Evolutionary conservation across 2,888 invertebrate species (phyloP), one percentile per base, ranked within the genome.

Genomic region (Lepeophtheirus nordmannii): DNA sequence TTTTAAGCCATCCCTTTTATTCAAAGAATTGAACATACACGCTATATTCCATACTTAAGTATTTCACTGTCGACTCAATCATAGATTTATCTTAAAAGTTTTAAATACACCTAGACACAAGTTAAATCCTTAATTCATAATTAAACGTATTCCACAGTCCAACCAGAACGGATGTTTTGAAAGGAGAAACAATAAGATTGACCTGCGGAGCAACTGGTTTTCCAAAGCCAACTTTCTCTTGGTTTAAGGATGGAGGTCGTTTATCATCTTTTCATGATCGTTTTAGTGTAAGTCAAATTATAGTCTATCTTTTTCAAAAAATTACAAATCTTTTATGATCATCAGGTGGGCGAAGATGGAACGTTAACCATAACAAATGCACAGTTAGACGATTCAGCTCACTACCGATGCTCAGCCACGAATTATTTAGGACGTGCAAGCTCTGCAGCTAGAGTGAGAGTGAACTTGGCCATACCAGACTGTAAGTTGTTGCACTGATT

Each of bases 161-260:
- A 39, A 41, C 40, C 10, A 20, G 40, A 38, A 40, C 62, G 14
- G 62, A 74, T 37, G 75, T 76, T 1, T 71, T 73, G 1, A 71
- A 73, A 60, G 81, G 82, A 57, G 78, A 80, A 58, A 73, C 76
- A 1, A 78, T 83, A 0, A 77, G 75, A 12, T 78, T 88, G 63
- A 78, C 81, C 68, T 87, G 88, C 72, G 74, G 76, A 37, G 83
- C 82, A 8, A 76, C 75, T 22, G 89, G 88, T 8, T 77, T 78
- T 68, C 88, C 89, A 0, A 76, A 76, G 68, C 87, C 89, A 5
- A 79, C 81, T 66, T 81, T 88, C 67, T 77, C 79, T 62, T 91
- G 90, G 90, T 82, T 81, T 68, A 82, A 81, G 71, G 84, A 87
- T 72, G 82, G 82, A 0, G 65, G 65, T 58, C 20, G 58, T 17